These are phyloP conservation scores for Thinocorus orbignyianus DNA, from an alignment of 2,113 vertebrate species.

Conservation along the genomic window DNA sequence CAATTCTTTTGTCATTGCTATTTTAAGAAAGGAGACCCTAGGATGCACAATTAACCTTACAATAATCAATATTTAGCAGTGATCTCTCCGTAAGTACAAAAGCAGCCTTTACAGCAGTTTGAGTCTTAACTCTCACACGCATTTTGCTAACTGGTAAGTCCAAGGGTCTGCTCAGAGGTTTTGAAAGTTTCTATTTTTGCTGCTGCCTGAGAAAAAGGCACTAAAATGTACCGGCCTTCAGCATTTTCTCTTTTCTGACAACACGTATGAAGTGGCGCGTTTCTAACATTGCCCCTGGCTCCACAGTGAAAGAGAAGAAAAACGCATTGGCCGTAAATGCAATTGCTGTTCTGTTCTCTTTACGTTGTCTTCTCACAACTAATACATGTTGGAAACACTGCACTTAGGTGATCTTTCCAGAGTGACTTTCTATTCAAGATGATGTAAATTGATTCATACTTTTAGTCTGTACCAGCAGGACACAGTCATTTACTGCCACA, in stretches of 20 bases:
- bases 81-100: neutral
- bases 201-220: slow-evolving; percentile 20
- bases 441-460: neutral
- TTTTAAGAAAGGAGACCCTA: neutral
- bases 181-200: slow-evolving; percentile 35
- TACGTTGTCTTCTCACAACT: neutral
- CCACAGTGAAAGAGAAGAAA: neutral
- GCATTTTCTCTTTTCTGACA: slow-evolving; percentile 46
- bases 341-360: neutral
- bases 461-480: neutral
- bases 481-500: neutral
- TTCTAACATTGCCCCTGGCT: slow-evolving; percentile 42
- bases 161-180: neutral
- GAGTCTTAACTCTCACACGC: neutral
- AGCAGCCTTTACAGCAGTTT: neutral
- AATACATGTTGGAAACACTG: neutral
- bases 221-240: slow-evolving; percentile 5
- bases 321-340: neutral
- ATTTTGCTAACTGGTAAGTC: slow-evolving; percentile 8
- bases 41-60: slow-evolving; percentile 14
- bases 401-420: neutral
- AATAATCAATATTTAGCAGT: neutral
- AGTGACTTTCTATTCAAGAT: neutral
- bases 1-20: neutral
- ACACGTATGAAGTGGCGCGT: slow-evolving; percentile 7